Conservation (phyloP, 2,888 invertebrate genomes). For the Choreutis nemorana region DNA sequence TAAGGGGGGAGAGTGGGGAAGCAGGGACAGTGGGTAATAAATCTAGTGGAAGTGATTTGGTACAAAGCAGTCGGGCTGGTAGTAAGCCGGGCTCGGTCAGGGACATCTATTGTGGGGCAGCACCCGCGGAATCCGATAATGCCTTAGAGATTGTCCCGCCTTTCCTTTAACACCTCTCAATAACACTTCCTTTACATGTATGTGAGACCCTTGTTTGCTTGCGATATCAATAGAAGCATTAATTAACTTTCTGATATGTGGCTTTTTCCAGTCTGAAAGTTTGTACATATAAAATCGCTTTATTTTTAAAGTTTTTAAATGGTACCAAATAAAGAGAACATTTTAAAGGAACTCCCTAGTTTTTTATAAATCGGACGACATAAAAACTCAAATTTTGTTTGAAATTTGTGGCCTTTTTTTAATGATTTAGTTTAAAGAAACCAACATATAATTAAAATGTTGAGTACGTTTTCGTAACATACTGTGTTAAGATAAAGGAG, state of each 20-base stretch:
- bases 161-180: conserved; percentile 55
- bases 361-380: too few species aligned
- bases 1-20: conserved; percentile 50
- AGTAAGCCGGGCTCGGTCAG: conserved; percentile 55
- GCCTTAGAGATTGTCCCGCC: conserved; percentile 58
- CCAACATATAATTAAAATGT: neutral
- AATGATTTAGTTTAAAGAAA: neutral
- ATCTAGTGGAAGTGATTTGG: conserved; percentile 60
- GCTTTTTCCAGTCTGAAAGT: too few species aligned
- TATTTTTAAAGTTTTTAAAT: too few species aligned
- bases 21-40: conserved; percentile 53
- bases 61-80: conserved; percentile 59
- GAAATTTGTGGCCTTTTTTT: neutral
- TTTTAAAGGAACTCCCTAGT: too few species aligned
- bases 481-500: conserved; percentile 18
- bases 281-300: too few species aligned
- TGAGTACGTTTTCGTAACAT: conserved; percentile 1
- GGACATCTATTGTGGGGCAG: conserved; percentile 55
- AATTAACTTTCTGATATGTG: too few species aligned
- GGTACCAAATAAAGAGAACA: too few species aligned
- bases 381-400: too few species aligned
- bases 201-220: conserved; percentile 3
- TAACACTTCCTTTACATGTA: conserved; percentile 29
- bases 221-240: too few species aligned
- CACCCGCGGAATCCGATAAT: conserved; percentile 62